Percentiles rank a stretch among this genome's conserved stretches.
Evolutionary conservation across 2,888 invertebrate species (phyloP).

Genomic region (Acronicta leporina): DNA sequence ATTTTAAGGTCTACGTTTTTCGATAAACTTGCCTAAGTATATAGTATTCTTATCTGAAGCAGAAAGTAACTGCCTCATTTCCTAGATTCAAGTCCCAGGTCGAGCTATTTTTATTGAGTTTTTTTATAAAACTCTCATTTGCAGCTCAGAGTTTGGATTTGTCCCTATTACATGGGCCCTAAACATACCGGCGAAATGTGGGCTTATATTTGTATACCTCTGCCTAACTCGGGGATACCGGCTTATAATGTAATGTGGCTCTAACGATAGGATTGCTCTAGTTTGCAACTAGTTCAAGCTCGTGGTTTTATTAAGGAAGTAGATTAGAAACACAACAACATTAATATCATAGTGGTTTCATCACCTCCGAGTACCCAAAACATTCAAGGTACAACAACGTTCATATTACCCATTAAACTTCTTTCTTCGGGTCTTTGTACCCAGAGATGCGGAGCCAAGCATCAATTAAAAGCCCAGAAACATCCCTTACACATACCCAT

Average conservation of each 20-base stretch:
- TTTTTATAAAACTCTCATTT: not conserved
- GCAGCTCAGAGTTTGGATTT: not conserved
- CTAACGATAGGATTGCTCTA: no score
- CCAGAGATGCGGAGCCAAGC: not conserved
- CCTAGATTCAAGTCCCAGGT: not conserved
- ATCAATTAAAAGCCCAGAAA: conserved; percentile 25
- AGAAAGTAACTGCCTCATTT: not conserved
- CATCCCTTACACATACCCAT: conserved; percentile 23
- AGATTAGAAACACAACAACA: no score
- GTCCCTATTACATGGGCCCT: not conserved
- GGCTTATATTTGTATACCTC: no score
- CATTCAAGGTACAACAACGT: not conserved
- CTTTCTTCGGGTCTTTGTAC: not conserved
- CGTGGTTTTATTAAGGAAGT: no score
- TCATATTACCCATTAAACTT: not conserved
- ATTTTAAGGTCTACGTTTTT: conserved; percentile 14
- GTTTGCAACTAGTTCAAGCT: no score
- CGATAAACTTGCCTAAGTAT: not conserved
- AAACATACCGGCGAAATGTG: no score
- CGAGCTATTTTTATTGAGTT: not conserved
- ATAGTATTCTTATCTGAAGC: no score
- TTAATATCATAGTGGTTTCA: no score
- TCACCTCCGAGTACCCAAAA: no score
- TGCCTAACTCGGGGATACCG: no score
- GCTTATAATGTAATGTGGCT: no score